A percentile compares a stretch with the other conserved stretches of the same genome.
Conservation (phyloP, 2,888 invertebrate species). For the Caenorhabditis sulstoni region DNA sequence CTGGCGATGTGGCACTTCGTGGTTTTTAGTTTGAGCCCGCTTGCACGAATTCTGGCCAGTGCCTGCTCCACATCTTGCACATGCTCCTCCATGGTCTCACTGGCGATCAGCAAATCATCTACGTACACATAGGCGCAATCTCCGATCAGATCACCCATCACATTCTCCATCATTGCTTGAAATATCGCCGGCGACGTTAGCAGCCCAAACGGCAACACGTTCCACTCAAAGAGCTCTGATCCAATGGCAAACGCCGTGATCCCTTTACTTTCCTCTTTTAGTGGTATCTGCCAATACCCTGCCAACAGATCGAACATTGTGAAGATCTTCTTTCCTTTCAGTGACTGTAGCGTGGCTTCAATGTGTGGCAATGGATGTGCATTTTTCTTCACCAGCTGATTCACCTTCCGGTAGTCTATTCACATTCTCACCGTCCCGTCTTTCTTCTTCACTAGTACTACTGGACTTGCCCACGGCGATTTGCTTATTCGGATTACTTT, state of each 20-base stretch:
- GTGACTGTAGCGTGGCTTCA: too few relatives aligned
- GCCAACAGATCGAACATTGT: conserved; percentile 62
- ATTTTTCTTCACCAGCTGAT: conserved; percentile 55
- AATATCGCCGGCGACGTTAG: conserved; percentile 71
- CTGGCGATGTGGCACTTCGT: conserved; percentile 16
- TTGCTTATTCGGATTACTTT: conserved; percentile 28
- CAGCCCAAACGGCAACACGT: conserved; percentile 75
- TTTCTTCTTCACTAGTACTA: conserved; percentile 62
- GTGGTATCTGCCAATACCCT: conserved; percentile 70
- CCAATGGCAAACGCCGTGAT: conserved; percentile 72
- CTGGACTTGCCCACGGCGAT: conserved; percentile 43
- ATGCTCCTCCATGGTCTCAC: conserved; percentile 53
- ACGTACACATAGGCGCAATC: conserved; percentile 69
- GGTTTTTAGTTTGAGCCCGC: too few relatives aligned
- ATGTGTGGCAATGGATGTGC: too few relatives aligned
- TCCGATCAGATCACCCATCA: conserved; percentile 40
- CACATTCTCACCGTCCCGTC: conserved; percentile 65
- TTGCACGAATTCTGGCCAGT: conserved; percentile 19
- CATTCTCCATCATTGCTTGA: conserved; percentile 66
- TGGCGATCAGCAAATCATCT: conserved; percentile 70
- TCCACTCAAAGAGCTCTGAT: conserved; percentile 70
- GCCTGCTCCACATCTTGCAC: conserved; percentile 40
- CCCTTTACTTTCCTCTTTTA: conserved; percentile 54
- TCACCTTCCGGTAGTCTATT: conserved; percentile 68
- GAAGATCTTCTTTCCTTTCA: conserved; percentile 61